Percentiles rank a stretch among this genome's conserved stretches.
Conservation (phyloP, 2,113 vertebrate genomes). For the Mugil cephalus region DNA sequence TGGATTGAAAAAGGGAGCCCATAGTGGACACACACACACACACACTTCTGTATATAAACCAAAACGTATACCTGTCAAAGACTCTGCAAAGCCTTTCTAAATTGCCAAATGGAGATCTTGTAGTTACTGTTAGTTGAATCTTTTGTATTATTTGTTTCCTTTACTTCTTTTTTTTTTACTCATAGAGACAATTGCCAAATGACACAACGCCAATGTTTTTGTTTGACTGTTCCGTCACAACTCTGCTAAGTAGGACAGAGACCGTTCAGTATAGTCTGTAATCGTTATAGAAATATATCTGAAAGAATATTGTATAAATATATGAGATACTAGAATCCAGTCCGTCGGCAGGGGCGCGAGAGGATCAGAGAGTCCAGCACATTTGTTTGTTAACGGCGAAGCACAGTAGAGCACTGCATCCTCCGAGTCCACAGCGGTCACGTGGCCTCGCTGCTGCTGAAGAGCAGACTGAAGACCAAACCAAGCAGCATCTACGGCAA, state of each 20-base stretch:
- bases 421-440: background rate
- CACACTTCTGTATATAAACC: conserved; percentile 73
- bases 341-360: background rate
- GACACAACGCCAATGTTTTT: conserved; percentile 74
- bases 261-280: conserved; percentile 18
- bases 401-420: conserved; percentile 3
- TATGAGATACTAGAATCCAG: conserved; percentile 1
- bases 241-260: conserved; percentile 18
- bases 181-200: conserved; percentile 78
- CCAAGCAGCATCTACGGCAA: background rate
- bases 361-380: conserved; percentile 1
- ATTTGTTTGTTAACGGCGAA: background rate
- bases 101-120: conserved; percentile 80
- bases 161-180: conserved; percentile 59
- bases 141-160: conserved; percentile 67
- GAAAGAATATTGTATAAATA: conserved; percentile 10
- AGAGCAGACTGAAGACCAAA: background rate
- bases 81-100: conserved; percentile 73
- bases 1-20: conserved; percentile 80
- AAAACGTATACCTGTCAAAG: conserved; percentile 68
- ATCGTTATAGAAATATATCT: conserved; percentile 40
- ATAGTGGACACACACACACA: conserved; percentile 31
- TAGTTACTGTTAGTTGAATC: conserved; percentile 63
- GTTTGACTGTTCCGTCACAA: conserved; percentile 52
- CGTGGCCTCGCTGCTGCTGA: conserved; percentile 16